These are phyloP conservation scores for Drosophila lacertosa DNA, from an alignment of 1,140 invertebrate genomes.

Conservation along the genomic window DNA sequence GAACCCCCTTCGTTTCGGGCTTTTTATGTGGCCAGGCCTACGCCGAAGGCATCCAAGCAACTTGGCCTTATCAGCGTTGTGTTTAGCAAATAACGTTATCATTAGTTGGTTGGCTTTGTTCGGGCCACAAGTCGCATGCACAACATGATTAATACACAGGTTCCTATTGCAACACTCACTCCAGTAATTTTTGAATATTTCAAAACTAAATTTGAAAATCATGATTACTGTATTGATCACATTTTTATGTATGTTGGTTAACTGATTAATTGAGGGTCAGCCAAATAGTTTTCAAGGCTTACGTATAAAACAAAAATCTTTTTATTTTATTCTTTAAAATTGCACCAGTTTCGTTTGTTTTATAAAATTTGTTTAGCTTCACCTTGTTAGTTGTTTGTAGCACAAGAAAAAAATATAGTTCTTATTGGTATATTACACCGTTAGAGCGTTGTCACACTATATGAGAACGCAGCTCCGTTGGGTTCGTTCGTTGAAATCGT, in stretches of 20 bases:
- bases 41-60: constrained; percentile 12
- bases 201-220: not conserved
- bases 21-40: not conserved
- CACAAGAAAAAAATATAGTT: not conserved
- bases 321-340: too few relatives aligned
- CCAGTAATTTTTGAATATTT: not conserved
- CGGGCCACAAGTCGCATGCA: constrained; percentile 24
- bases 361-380: constrained; percentile 8
- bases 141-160: constrained; percentile 56
- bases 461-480: constrained; percentile 47
- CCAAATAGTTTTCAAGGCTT: constrained; percentile 22
- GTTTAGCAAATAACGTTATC: constrained; percentile 78
- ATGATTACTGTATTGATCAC: not conserved
- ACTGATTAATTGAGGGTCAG: not conserved
- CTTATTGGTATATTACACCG: constrained; percentile 6
- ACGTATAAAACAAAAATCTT: not conserved
- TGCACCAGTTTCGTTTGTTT: too few relatives aligned
- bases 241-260: not conserved
- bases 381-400: constrained; percentile 12
- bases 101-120: constrained; percentile 36
- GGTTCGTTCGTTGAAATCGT: constrained; percentile 71
- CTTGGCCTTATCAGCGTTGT: constrained; percentile 58
- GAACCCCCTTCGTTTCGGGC: constrained; percentile 1
- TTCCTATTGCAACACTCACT: constrained; percentile 59
- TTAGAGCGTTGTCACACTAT: constrained; percentile 2